Percentiles rank a stretch among this genome's conserved stretches.
Evolutionary conservation across 2,888 invertebrate genomes (phyloP).

Genomic region (Scaptomyza flava): DNA sequence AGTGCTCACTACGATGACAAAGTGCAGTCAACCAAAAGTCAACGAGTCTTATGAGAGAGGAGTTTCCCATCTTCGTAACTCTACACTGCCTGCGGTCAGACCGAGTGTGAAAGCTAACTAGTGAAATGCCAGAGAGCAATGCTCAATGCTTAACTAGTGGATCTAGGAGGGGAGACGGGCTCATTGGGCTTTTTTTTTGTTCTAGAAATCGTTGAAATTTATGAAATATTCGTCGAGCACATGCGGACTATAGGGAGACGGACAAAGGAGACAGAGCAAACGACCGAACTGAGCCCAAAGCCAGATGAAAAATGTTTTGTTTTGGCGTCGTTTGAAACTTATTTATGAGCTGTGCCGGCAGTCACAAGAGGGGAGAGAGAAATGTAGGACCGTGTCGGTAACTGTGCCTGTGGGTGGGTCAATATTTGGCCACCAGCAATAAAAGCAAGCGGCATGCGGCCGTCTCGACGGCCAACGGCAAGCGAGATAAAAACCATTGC

Average conservation of each 20-base stretch:
- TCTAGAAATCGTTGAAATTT: constrained; percentile 57
- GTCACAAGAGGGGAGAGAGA: constrained; percentile 1
- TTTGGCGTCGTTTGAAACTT: constrained; percentile 63
- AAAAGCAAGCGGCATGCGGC: constrained; percentile 51
- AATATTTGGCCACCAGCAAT: constrained; percentile 61
- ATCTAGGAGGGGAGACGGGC: constrained; percentile 29
- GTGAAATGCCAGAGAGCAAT: constrained; percentile 26
- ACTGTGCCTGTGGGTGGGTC: constrained; percentile 33
- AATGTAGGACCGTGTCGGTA: neutral
- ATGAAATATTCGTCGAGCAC: constrained; percentile 65
- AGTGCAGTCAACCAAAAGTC: constrained; percentile 62
- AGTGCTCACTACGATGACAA: constrained; percentile 67
- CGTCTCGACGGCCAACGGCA: neutral
- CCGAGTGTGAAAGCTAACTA: constrained; percentile 66
- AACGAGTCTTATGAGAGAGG: constrained; percentile 51
- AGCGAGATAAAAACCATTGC: constrained; percentile 57
- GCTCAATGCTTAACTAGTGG: constrained; percentile 26
- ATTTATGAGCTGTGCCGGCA: constrained; percentile 60
- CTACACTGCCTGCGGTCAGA: neutral
- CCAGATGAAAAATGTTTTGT: constrained; percentile 69
- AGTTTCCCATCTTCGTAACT: neutral
- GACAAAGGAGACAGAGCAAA: constrained; percentile 11
- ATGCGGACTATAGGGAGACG: constrained; percentile 25
- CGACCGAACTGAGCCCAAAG: constrained; percentile 33
- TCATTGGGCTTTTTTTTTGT: constrained; percentile 18